Evolutionary conservation across 2,113 vertebrate genomes (phyloP).

Genomic region (Collichthys lucidus): DNA sequence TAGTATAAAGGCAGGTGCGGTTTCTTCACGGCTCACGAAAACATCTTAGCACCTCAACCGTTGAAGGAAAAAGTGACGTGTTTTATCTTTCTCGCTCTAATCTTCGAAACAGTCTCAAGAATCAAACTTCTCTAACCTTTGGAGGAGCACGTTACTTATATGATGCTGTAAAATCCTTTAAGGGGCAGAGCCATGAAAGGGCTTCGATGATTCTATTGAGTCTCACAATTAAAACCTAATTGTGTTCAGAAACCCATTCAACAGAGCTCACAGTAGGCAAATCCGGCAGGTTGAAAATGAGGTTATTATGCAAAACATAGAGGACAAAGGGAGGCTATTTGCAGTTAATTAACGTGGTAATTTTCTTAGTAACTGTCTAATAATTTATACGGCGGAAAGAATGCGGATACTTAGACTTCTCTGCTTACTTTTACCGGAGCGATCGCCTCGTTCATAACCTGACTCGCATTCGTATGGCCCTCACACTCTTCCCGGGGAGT

Average conservation of each 20-base stretch:
- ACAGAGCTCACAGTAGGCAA: slow-evolving; percentile 32
- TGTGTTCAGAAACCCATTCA: slow-evolving; percentile 41
- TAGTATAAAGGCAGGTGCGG: background rate
- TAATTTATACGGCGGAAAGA: slow-evolving; percentile 45
- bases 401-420: background rate
- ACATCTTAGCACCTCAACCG: background rate
- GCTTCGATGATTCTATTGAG: slow-evolving; percentile 34
- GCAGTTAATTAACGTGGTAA: slow-evolving; percentile 67
- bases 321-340: slow-evolving; percentile 70
- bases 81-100: background rate
- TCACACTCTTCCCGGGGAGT: slow-evolving; percentile 30
- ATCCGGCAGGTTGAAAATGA: slow-evolving; percentile 64
- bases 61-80: background rate
- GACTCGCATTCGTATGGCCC: slow-evolving; percentile 31
- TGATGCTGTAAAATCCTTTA: slow-evolving; percentile 1
- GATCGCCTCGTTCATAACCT: slow-evolving; percentile 6
- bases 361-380: slow-evolving; percentile 60
- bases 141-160: background rate
- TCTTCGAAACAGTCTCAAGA: background rate
- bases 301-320: slow-evolving; percentile 66
- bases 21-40: background rate
- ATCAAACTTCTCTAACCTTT: background rate
- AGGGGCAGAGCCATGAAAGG: slow-evolving; percentile 24
- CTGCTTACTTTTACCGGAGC: slow-evolving; percentile 4
- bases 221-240: slow-evolving; percentile 55